Evolutionary conservation across 1,140 invertebrate genomes (phyloP).

Genomic region (Helicorthomorpha holstii): DNA sequence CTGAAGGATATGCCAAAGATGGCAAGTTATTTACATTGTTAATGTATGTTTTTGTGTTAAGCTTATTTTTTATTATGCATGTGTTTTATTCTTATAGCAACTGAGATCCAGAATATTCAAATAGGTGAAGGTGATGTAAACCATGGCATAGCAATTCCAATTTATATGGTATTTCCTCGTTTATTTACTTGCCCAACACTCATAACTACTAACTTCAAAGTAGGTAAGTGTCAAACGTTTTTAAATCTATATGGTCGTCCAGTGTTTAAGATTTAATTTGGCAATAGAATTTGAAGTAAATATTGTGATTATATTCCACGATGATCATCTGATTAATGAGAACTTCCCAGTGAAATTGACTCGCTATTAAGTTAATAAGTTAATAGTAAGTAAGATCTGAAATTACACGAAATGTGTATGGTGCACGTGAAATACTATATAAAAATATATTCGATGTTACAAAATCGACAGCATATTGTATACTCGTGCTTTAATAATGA

Average conservation of each 20-base stretch:
- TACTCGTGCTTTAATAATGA: too few relatives aligned
- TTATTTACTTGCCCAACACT: constrained; percentile 90
- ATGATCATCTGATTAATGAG: constrained; percentile 88
- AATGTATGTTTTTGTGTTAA: background rate
- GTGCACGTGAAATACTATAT: too few relatives aligned
- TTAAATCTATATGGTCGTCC: too few relatives aligned
- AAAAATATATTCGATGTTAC: too few relatives aligned
- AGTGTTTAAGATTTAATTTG: background rate
- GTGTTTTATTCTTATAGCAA: constrained; percentile 40
- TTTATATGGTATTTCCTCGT: constrained; percentile 89
- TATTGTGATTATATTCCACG: constrained; percentile 78
- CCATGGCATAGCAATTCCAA: constrained; percentile 62
- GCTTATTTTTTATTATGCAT: background rate
- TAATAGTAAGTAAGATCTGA: too few relatives aligned
- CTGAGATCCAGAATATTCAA: constrained; percentile 96
- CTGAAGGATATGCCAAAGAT: constrained; percentile 85
- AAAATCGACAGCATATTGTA: too few relatives aligned
- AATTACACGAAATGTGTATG: too few relatives aligned
- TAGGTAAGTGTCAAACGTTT: constrained; percentile 71
- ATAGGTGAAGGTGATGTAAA: constrained; percentile 82
- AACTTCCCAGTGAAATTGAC: constrained; percentile 77
- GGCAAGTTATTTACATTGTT: constrained; percentile 33
- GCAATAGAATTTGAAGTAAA: constrained; percentile 91
- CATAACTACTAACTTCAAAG: constrained; percentile 82
- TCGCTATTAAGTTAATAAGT: constrained; percentile 12